These are phyloP conservation scores for Chaetodon trifascialis DNA, from an alignment of 2,113 vertebrate species.

Conservation along the genomic window DNA sequence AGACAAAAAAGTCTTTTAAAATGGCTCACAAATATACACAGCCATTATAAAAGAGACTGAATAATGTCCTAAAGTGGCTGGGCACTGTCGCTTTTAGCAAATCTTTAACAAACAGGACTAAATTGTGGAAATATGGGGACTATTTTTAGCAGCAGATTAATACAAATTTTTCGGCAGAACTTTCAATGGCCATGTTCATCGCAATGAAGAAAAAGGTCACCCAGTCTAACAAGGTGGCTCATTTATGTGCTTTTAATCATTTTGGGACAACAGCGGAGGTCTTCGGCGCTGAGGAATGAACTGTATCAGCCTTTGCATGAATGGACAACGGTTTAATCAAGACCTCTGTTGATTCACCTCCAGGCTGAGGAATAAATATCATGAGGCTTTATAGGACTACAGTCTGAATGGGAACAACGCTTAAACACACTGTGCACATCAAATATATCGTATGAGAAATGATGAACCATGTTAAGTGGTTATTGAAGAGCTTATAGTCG, in stretches of 20 bases:
- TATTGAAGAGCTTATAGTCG: background rate
- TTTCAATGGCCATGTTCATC: too few relatives aligned
- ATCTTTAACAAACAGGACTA: background rate
- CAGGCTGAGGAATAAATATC: background rate
- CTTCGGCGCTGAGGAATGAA: background rate
- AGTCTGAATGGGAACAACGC: background rate
- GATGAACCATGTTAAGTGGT: background rate
- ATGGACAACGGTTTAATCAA: background rate
- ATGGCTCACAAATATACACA: background rate
- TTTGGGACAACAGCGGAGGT: background rate
- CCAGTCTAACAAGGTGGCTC: background rate
- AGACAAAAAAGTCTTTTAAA: background rate
- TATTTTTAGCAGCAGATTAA: background rate
- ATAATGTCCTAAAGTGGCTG: background rate
- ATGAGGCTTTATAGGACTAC: background rate
- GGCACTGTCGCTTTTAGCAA: background rate
- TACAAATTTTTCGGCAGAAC: background rate
- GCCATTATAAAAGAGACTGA: background rate
- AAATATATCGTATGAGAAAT: background rate
- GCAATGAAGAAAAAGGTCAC: background rate
- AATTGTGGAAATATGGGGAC: background rate
- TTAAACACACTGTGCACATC: background rate
- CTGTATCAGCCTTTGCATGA: too few relatives aligned
- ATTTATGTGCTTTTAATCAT: background rate
- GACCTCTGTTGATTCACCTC: background rate